Evolutionary conservation across 2,113 vertebrate genomes (phyloP).

Genomic region (Carassius carassius): DNA sequence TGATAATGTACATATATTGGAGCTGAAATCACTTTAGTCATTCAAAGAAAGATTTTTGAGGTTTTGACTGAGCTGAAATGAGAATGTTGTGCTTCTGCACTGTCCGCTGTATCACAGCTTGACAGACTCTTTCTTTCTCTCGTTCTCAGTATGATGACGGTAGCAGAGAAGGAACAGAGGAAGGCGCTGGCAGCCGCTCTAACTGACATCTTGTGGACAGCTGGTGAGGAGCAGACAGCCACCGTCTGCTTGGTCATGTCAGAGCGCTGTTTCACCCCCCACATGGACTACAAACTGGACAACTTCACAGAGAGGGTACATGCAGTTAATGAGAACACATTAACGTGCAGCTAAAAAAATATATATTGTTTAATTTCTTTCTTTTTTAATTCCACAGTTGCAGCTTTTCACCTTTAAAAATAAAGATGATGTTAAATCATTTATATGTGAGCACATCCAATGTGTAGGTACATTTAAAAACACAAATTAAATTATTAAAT

Average conservation of each 20-base stretch:
- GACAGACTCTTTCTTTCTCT: not conserved
- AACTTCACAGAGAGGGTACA: constrained; percentile 78
- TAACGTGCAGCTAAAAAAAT: not conserved
- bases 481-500: not conserved
- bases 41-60: not conserved
- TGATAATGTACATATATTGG: not conserved
- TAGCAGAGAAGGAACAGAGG: constrained; percentile 71
- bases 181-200: constrained; percentile 68
- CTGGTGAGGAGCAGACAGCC: constrained; percentile 73
- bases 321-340: not conserved
- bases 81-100: not conserved
- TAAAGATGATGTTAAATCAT: constrained; percentile 75
- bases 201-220: constrained; percentile 81
- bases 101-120: no score
- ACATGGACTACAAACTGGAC: constrained; percentile 67
- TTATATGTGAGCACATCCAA: constrained; percentile 80
- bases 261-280: constrained; percentile 55
- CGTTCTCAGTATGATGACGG: constrained; percentile 68
- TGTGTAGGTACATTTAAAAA: constrained; percentile 74
- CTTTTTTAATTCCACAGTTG: constrained; percentile 68
- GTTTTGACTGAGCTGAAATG: no score
- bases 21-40: no score
- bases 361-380: not conserved
- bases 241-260: constrained; percentile 72
- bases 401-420: constrained; percentile 81